Evolutionary conservation across 2,113 vertebrate genomes (phyloP), one percentile per base, ranked within the genome.

Genomic region (Climacteris rufus): DNA sequence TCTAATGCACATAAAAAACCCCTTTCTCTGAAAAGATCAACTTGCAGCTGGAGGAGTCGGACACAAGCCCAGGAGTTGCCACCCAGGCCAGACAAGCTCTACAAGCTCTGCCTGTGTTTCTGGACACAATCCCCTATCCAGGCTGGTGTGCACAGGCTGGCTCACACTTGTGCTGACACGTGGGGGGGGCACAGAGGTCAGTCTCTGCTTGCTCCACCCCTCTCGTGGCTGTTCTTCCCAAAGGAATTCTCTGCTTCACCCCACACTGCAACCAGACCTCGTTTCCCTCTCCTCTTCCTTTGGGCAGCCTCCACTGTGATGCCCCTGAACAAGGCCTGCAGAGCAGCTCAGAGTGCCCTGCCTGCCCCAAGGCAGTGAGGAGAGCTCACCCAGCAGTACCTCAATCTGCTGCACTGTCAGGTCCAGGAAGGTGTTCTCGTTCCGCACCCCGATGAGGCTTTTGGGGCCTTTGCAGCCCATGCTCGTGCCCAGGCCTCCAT

Each of bases 391-490:
- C 7, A 2, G 15, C 19, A 1, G 88, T 91, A 99, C 99, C 98
- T 99, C 99, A 24, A 99, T 99, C 98, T 99, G 99, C 97, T 99
- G 98, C 75, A 99, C 99, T 0, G 99, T 99, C 94, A 99, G 98
- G 97, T 99, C 99, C 98, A 99, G 98, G 98, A 99, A 99, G 82
- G 99, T 99, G 96, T 99, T 99, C 96, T 99, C 99, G 4, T 98
- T 99, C 75, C 99, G 98, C 84, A 99, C 99, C 24, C 99, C 99
- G 20, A 99, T 99, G 42, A 99, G 98, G 79, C 99, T 99, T 96
- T 99, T 99, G 9, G 99, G 99, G 74, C 99, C 99, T 87, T 99
- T 99, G 74, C 99, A 99, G 71, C 99, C 99, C 99, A 99, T 99
- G 96, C 99, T 99, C 72, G 99, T 99, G 66, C 99, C 99, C 97